Base-by-base conservation (phyloP, 1,140 invertebrate species). In the Ceratina calcarata region DNA sequence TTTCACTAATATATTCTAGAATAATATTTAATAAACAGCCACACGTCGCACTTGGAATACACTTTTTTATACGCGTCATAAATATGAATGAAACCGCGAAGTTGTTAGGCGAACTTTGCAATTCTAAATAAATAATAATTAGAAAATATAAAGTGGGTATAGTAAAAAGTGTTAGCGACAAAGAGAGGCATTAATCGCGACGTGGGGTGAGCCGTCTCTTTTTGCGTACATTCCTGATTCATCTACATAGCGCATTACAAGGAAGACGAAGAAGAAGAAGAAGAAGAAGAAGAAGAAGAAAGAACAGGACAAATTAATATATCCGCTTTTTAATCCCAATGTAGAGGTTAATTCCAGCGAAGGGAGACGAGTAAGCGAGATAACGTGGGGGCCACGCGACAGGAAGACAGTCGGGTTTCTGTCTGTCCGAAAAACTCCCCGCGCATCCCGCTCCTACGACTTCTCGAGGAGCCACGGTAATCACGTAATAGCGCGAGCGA, bases 301-400 rank as follows among this genome's bases (percentile, higher is more conserved):
- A 64, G 67, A 82, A 55, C 27, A 49, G 61, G 77, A 82, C 87
- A 91, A 92, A 92, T 92, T 91, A 92, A 91, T 93, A 91, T 92
- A 92, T 92, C 92, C 91, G 91, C 91, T 92, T 93, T 93, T 92
- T 92, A 93, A 93, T 93, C 90, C 90, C 90, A 92, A 91, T 91
- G 90, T 91, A 92, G 89, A 92, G 91, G 90, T 91, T 91, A 92
- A 93, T 83, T 91, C 76, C 37, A 81, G 81, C 84, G 79, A 83
- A 89, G 90, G 86, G 91, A 90, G 91, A 91, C 87, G 86, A 90
- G 88, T 89, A 90, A 87, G 81, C 78, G 82, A 92, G 88, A 92
- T 89, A 91, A 89, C 85, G 85, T 80, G 78, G 80, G 85, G 86
- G 91, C 91, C 92, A 93, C 91, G 91, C 91, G 91, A 93, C 92